These are phyloP conservation scores for Nebria salina DNA, from an alignment of 2,888 invertebrate species.

Conservation along the genomic window DNA sequence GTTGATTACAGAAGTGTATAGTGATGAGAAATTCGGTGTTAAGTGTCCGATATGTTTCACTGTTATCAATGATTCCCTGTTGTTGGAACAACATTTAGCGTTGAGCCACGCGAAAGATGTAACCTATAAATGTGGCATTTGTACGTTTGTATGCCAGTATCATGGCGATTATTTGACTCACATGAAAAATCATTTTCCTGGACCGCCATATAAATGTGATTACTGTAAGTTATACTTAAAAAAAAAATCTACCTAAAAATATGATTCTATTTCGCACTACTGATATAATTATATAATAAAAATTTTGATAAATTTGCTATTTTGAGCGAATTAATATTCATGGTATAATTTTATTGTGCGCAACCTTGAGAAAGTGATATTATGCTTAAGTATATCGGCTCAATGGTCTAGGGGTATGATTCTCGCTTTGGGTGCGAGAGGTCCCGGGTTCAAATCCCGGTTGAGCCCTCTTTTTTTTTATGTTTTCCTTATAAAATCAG, in stretches of 20 bases:
- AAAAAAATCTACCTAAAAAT: too few relatives aligned
- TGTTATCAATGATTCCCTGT: slow-evolving; percentile 63
- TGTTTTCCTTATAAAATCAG: background rate
- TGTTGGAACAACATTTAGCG: slow-evolving; percentile 67
- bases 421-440: slow-evolving; percentile 74
- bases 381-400: slow-evolving; percentile 59
- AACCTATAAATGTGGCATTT: slow-evolving; percentile 70
- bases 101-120: slow-evolving; percentile 68
- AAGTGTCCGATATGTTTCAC: slow-evolving; percentile 67
- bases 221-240: slow-evolving; percentile 61
- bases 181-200: slow-evolving; percentile 69
- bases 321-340: too few relatives aligned
- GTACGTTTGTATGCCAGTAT: slow-evolving; percentile 71
- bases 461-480: slow-evolving; percentile 61
- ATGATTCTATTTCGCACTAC: too few relatives aligned
- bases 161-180: slow-evolving; percentile 71
- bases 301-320: too few relatives aligned
- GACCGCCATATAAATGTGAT: slow-evolving; percentile 73
- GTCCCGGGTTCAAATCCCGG: slow-evolving; percentile 69
- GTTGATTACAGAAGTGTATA: slow-evolving; percentile 55
- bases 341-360: background rate
- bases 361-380: background rate
- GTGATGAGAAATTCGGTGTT: slow-evolving; percentile 55
- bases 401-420: slow-evolving; percentile 77
- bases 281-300: too few relatives aligned